Evolutionary conservation across 1,140 invertebrate genomes (phyloP).

Genomic region (Hesperophylax magnus): DNA sequence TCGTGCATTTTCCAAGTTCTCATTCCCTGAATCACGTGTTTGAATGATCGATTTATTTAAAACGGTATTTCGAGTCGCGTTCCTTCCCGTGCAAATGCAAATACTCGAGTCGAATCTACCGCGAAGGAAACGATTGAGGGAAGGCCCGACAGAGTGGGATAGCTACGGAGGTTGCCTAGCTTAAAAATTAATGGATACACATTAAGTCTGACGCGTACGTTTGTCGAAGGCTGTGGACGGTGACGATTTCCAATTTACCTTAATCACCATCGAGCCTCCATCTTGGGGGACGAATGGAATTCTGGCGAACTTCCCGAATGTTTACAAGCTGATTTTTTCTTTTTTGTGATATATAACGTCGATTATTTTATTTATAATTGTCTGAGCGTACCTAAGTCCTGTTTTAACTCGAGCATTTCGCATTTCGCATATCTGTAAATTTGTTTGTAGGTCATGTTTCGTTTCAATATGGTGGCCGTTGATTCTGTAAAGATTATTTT

Average conservation of each 20-base stretch:
- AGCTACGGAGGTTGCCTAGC: constrained; percentile 4
- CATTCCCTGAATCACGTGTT: constrained; percentile 25
- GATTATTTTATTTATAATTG: no score
- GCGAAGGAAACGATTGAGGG: not conserved
- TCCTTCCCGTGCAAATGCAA: constrained; percentile 25
- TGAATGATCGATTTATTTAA: constrained; percentile 29
- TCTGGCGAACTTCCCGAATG: not conserved
- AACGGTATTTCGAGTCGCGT: constrained; percentile 30
- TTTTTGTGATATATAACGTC: no score
- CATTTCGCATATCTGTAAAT: no score
- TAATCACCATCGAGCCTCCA: constrained; percentile 42
- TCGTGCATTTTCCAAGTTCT: constrained; percentile 15
- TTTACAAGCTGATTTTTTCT: no score
- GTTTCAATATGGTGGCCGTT: no score
- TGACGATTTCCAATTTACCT: constrained; percentile 56
- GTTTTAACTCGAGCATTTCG: no score
- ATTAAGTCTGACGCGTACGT: constrained; percentile 53
- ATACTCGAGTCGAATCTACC: constrained; percentile 10
- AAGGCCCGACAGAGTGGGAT: not conserved
- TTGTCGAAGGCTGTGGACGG: constrained; percentile 48
- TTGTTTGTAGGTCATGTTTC: no score
- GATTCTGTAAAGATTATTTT: no score
- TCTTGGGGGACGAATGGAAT: not conserved
- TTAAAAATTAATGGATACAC: constrained; percentile 53
- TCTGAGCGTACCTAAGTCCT: no score